phyloP scores from a whole-genome alignment of 2,888 invertebrate species.

The Drosophila kanekoi region DNA sequence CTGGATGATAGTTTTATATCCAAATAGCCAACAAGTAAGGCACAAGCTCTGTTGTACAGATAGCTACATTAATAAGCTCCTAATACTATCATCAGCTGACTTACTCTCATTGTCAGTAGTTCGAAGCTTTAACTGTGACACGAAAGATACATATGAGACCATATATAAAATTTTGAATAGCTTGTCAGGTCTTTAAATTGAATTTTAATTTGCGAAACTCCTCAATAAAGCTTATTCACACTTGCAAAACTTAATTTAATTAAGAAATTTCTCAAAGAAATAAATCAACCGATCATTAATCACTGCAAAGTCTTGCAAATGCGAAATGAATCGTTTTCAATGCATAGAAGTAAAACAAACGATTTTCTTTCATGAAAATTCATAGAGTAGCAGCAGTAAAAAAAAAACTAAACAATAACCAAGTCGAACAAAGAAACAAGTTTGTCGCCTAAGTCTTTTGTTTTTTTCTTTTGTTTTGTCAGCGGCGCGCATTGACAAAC shows the following conservation, averaged over 20 bases:
- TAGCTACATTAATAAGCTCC: too few relatives aligned
- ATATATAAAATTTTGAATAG: not conserved
- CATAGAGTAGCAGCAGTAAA: not conserved
- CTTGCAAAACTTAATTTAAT: not conserved
- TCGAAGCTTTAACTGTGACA: not conserved
- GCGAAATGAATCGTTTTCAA: constrained; percentile 17
- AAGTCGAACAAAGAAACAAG: constrained; percentile 52
- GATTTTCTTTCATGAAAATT: constrained; percentile 52
- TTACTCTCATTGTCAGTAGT: not conserved
- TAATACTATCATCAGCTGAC: too few relatives aligned
- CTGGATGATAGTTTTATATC: too few relatives aligned
- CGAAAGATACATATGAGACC: not conserved
- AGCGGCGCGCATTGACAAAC: constrained; percentile 32
- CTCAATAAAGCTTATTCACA: not conserved
- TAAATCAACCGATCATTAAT: constrained; percentile 14
- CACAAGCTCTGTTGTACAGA: too few relatives aligned
- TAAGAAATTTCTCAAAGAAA: not conserved
- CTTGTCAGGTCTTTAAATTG: not conserved
- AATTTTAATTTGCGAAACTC: not conserved
- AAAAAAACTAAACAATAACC: not conserved
- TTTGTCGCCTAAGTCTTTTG: constrained; percentile 79
- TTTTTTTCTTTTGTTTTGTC: constrained; percentile 49
- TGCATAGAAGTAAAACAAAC: constrained; percentile 38
- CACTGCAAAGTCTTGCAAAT: constrained; percentile 11
- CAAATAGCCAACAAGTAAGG: too few relatives aligned